A percentile compares a stretch with the other conserved stretches of the same genome.
phyloP scores from a whole-genome alignment of 1,140 invertebrate genomes.

The Orchestia grillus region DNA sequence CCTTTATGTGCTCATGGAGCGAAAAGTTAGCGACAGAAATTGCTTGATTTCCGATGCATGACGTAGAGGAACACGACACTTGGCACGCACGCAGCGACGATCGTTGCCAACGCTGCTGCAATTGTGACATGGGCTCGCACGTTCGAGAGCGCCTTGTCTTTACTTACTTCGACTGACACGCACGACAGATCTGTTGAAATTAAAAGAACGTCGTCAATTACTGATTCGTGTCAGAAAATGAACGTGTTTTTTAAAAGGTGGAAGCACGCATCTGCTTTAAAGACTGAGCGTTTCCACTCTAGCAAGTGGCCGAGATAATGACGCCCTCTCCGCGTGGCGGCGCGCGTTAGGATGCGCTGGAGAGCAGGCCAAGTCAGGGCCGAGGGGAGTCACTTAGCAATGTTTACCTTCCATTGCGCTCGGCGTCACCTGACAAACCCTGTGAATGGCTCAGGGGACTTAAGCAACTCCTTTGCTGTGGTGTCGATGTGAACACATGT shows the following conservation, averaged over 20 bases:
- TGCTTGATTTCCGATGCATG: too few relatives aligned
- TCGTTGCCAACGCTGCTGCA: too few relatives aligned
- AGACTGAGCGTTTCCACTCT: not conserved
- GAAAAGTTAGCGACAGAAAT: too few relatives aligned
- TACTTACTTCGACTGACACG: too few relatives aligned
- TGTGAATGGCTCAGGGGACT: not conserved
- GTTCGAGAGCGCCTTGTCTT: too few relatives aligned
- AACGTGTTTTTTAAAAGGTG: not conserved
- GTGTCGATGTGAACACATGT: not conserved
- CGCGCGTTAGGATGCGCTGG: not conserved
- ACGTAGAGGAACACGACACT: too few relatives aligned
- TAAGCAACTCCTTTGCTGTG: not conserved
- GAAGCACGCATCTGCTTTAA: not conserved
- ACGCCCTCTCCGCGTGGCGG: not conserved
- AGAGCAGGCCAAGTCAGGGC: not conserved
- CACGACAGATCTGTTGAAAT: too few relatives aligned
- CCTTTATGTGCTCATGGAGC: too few relatives aligned
- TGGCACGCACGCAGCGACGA: too few relatives aligned
- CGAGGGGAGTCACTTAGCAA: not conserved
- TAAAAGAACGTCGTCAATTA: not conserved
- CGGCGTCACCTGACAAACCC: not conserved
- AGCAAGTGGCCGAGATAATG: not conserved
- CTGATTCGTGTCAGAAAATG: not conserved
- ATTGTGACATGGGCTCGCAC: too few relatives aligned
- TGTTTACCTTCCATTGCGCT: not conserved